These are phyloP conservation scores for Craterocephalus amniculus DNA, from an alignment of 2,797 vertebrate genomes.

Conservation along the genomic window DNA sequence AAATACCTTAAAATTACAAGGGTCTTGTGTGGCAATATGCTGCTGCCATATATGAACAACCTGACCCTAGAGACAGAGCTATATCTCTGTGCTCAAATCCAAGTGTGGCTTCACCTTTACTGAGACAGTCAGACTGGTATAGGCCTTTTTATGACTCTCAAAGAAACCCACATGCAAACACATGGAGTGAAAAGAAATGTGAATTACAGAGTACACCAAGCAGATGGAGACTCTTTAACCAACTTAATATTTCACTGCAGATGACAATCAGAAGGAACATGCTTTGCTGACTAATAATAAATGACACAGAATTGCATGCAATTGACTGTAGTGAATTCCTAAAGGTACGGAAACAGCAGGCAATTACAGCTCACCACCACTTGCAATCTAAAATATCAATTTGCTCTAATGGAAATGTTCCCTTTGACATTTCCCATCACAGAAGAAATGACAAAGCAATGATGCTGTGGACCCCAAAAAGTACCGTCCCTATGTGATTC, in stretches of 20 bases:
- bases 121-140: conserved; percentile 23
- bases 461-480: background rate
- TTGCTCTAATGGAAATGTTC: conserved; percentile 60
- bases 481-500: conserved; percentile 9
- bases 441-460: conserved; percentile 25
- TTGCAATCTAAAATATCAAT: conserved; percentile 69
- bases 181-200: conserved; percentile 26
- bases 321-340: conserved; percentile 73
- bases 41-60: conserved; percentile 15
- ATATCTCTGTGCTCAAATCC: conserved; percentile 13
- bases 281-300: conserved; percentile 59
- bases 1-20: conserved; percentile 44
- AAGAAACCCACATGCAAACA: conserved; percentile 17
- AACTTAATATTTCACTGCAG: conserved; percentile 56
- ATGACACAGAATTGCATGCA: conserved; percentile 66
- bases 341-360: conserved; percentile 42
- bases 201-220: conserved; percentile 40
- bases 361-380: conserved; percentile 69
- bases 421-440: conserved; percentile 57
- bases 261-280: conserved; percentile 69
- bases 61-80: conserved; percentile 14
- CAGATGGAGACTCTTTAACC: conserved; percentile 48
- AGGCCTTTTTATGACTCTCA: conserved; percentile 16
- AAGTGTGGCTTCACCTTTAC: conserved; percentile 5
- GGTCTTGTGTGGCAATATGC: conserved; percentile 29